Base-by-base conservation (phyloP, 2,888 invertebrate species). In the Dorcus parallelipipedus region DNA sequence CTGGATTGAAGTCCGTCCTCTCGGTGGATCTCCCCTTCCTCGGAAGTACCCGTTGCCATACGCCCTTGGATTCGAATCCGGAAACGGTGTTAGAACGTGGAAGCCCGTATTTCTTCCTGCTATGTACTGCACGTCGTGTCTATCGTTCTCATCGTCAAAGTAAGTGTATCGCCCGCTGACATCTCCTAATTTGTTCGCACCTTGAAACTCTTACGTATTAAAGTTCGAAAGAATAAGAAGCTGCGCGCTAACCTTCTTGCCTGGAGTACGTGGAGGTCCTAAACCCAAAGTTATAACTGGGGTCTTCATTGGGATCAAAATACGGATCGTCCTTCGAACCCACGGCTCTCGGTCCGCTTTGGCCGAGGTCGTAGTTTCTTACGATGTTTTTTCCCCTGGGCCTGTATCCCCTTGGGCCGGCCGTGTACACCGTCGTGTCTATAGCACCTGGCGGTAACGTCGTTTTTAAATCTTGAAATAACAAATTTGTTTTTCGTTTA, bases 391-490 rank as follows among this genome's bases (percentile, higher is more conserved):
- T 88, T n/a, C 91, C 90, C 71, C 86, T 84, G 1, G 87, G 88
- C n/a, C 90, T 83, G 75, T 86, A 91, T 80, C 91, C 91, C 75
- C 89, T 83, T 61, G 88, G 86, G 57, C 91, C 91, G 43, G 90
- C 89, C 7, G 90, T 87, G 73, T 90, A 91, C 45, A 86, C 82
- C 3, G 87, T 88, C 71, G 87, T 85, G 69, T 89, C 87, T 52
- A 88, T 81, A 50, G 82, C 82, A 54, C 89, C 77, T 77, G 55
- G 42, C 42, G 42, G 6, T 7, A 7, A 5, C 10, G 7, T 9
- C 7, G 7, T 14, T 14, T 42, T 42, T 17, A 42, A 33, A 42
- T 0, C 6, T 10, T 2, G n/a, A 0, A 41, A 9, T 7, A 41
- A 14, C 3, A 14, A 41, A 41, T 41, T 41, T 2, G 7, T 14